Evolutionary conservation across 2,797 vertebrate species (phyloP).

Genomic region (Micrastur ruficollis): DNA sequence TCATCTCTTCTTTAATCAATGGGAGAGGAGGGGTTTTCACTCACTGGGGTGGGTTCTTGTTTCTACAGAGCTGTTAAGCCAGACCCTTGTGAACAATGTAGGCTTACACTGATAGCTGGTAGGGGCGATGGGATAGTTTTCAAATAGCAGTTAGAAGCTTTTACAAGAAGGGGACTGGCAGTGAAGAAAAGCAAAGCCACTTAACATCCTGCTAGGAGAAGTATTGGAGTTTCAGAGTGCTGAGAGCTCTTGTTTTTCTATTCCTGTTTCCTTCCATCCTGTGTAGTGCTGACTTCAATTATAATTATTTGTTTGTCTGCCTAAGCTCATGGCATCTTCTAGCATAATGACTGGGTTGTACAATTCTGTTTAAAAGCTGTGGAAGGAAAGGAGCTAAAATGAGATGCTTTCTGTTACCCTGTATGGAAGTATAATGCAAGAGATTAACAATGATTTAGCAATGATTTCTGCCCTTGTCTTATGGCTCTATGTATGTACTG

Average conservation of each 20-base stretch:
- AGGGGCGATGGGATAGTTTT: neutral
- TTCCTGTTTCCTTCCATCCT: neutral
- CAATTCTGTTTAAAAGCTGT: neutral
- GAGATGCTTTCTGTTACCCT: neutral
- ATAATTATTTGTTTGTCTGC: neutral
- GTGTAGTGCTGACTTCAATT: neutral
- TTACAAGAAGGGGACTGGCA: neutral
- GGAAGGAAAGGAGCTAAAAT: neutral
- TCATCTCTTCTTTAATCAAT: neutral
- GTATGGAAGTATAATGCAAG: neutral
- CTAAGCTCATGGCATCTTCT: neutral
- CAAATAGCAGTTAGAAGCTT: neutral
- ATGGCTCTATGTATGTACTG: fast-evolving
- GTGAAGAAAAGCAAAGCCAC: neutral
- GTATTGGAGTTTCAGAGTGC: neutral
- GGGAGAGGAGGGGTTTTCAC: neutral
- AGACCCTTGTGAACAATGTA: neutral
- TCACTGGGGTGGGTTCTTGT: neutral
- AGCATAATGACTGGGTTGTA: neutral
- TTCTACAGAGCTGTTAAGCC: neutral
- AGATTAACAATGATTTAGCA: neutral
- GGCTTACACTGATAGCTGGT: neutral
- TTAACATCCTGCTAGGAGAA: neutral
- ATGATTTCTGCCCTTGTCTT: neutral
- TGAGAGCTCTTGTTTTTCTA: neutral